Conservation (phyloP, 2,888 invertebrate species). For the Orthonevra nobilis region DNA sequence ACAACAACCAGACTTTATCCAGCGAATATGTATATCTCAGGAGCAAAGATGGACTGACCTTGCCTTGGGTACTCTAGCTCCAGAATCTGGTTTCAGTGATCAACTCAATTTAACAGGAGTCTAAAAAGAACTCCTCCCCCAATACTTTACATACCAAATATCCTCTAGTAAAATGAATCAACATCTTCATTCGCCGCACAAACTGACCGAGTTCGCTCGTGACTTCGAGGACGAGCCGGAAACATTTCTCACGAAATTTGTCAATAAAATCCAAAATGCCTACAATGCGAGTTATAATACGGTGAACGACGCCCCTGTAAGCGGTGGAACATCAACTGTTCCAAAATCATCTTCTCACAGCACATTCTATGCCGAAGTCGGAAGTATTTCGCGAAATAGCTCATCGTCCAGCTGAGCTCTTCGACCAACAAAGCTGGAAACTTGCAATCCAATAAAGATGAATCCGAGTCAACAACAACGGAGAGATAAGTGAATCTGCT, state of each 20-base stretch:
- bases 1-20: too few relatives aligned
- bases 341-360: conserved; percentile 73
- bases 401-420: conserved; percentile 71
- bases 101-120: conserved; percentile 78
- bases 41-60: conserved; percentile 86
- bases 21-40: too few relatives aligned
- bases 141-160: conserved; percentile 16
- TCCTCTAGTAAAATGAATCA: conserved; percentile 82
- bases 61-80: conserved; percentile 81
- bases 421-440: conserved; percentile 62
- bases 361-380: conserved; percentile 74
- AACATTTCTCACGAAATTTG: conserved; percentile 78
- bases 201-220: conserved; percentile 88
- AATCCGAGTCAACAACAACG: conserved; percentile 71
- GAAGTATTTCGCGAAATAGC: conserved; percentile 65
- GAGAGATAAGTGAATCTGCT: conserved; percentile 73
- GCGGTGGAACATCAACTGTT: conserved; percentile 56
- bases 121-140: conserved; percentile 72
- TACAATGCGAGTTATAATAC: conserved; percentile 80
- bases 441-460: conserved; percentile 54
- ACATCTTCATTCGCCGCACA: conserved; percentile 84
- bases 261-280: conserved; percentile 79
- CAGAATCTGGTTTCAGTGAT: conserved; percentile 78
- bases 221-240: conserved; percentile 80
- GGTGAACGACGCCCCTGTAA: conserved; percentile 77